Percentiles rank a stretch among this genome's conserved stretches.
phyloP scores from a whole-genome alignment of 2,888 invertebrate species.

The Agrotis exclamationis region DNA sequence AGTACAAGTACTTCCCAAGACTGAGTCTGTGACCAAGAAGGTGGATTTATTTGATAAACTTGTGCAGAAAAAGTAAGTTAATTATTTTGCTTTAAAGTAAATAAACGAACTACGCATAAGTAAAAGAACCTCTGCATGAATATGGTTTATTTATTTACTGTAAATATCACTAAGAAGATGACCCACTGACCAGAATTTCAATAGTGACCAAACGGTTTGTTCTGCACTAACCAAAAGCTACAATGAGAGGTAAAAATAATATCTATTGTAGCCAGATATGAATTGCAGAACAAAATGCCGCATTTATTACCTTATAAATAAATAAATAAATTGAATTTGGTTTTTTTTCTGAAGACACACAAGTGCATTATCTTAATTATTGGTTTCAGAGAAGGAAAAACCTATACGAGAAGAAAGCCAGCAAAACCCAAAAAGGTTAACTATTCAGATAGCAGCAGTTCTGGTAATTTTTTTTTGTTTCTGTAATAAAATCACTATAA shows the following conservation, averaged over 20 bases:
- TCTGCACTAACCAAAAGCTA: background rate
- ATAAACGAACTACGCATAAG: background rate
- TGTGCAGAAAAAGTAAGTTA: slow-evolving; percentile 70
- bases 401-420: slow-evolving; percentile 70
- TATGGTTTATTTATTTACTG: background rate
- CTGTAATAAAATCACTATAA: too few relatives aligned
- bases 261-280: background rate
- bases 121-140: background rate
- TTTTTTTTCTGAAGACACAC: too few relatives aligned
- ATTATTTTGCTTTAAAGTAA: background rate
- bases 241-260: background rate
- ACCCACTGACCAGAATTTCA: too few relatives aligned
- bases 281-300: background rate
- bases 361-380: background rate
- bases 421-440: slow-evolving; percentile 71
- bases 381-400: slow-evolving; percentile 72
- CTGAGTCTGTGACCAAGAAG: slow-evolving; percentile 51
- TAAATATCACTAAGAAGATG: background rate
- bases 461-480: slow-evolving; percentile 68
- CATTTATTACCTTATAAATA: background rate
- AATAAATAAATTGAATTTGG: too few relatives aligned
- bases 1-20: slow-evolving; percentile 45
- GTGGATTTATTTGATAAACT: slow-evolving; percentile 61
- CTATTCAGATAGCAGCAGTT: slow-evolving; percentile 72
- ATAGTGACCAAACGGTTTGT: background rate